These are phyloP conservation scores for Trachemys scripta DNA, from an alignment of 2,113 vertebrate genomes.

Conservation along the genomic window DNA sequence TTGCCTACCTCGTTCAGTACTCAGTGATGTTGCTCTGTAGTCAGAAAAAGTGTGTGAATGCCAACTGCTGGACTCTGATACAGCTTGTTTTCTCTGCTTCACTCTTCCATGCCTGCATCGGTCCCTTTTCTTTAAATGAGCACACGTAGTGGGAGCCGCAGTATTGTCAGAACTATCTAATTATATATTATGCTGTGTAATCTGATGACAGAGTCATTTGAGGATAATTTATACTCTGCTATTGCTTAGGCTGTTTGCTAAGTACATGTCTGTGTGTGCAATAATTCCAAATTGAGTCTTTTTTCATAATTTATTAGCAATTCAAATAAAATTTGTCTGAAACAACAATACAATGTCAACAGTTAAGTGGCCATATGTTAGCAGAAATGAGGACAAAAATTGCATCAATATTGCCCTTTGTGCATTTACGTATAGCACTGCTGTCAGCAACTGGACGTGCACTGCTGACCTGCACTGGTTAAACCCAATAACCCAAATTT, in stretches of 20 bases:
- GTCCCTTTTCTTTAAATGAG: background rate
- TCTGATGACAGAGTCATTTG: background rate
- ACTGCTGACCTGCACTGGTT: rapidly evolving
- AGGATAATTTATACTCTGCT: background rate
- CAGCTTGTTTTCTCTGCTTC: background rate
- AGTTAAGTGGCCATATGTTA: background rate
- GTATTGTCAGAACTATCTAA: background rate
- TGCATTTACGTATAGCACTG: rapidly evolving
- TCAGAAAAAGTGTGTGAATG: rapidly evolving
- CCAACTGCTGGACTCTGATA: rapidly evolving
- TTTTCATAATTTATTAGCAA: background rate
- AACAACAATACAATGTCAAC: background rate
- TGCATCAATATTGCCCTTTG: rapidly evolving
- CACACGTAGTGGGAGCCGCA: rapidly evolving
- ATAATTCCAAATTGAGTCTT: background rate
- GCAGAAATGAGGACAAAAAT: background rate
- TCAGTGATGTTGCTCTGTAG: rapidly evolving
- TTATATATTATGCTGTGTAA: background rate
- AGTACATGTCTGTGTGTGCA: background rate
- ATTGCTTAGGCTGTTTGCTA: background rate
- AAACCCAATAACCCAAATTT: rapidly evolving
- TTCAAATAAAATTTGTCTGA: background rate
- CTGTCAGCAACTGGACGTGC: rapidly evolving
- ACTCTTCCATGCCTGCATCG: background rate
- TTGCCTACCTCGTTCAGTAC: background rate